phyloP scores from a whole-genome alignment of 2,113 vertebrate species.

The Sus scrofa region T2T-Sscrofa CM000816.6:99827501-99828000 shows the following conservation, averaged over 20 bases:
- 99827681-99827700: background rate
- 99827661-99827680: background rate
- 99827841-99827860: background rate
- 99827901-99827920: background rate
- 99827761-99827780: background rate
- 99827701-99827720: background rate
- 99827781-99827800: background rate
- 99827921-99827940: rapidly evolving
- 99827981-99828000: background rate
- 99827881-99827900: background rate
- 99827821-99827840: background rate
- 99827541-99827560: background rate
- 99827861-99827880: background rate
- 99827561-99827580: background rate
- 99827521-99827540: background rate
- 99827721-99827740: background rate
- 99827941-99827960: background rate
- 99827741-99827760: background rate
- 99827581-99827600: background rate
- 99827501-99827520: background rate
- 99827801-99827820: background rate
- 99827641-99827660: rapidly evolving
- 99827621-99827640: background rate
- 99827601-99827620: background rate
- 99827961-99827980: background rate